phyloP scores from a whole-genome alignment of 2,888 invertebrate genomes.

The Ichneumoninae sp. region DNA sequence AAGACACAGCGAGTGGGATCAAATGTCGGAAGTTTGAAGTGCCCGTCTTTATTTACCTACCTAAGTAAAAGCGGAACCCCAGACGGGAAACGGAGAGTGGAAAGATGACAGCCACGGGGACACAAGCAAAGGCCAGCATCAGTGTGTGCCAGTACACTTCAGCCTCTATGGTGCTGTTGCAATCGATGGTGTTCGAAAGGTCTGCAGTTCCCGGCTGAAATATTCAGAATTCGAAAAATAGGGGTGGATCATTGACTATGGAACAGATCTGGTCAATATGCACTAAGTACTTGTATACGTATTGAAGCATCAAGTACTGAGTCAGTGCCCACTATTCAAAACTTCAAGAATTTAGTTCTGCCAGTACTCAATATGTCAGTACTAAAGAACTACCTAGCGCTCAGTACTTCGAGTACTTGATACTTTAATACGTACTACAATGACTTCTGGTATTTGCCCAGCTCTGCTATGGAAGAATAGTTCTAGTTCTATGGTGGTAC shows the following conservation, averaged over 20 bases:
- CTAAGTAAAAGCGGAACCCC: slow-evolving; percentile 92
- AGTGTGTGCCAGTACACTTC: slow-evolving; percentile 91
- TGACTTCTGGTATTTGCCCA: no score
- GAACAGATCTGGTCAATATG: neutral
- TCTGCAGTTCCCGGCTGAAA: slow-evolving; percentile 24
- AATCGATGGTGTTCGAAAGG: slow-evolving; percentile 82
- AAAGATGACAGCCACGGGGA: slow-evolving; percentile 91
- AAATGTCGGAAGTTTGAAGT: neutral
- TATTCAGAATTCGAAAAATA: neutral
- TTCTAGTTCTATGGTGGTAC: neutral
- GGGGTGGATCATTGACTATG: neutral
- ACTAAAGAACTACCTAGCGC: no score
- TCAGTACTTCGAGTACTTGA: no score
- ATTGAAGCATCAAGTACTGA: no score
- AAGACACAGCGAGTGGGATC: neutral
- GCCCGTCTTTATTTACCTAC: slow-evolving; percentile 84
- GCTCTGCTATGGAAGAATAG: neutral
- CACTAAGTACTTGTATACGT: no score
- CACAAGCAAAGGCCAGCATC: slow-evolving; percentile 91
- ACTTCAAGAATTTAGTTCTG: no score
- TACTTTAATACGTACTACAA: no score
- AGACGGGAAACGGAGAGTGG: slow-evolving; percentile 91
- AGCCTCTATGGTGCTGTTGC: slow-evolving; percentile 87
- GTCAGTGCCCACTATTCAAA: no score
- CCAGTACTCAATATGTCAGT: no score